Conservation (phyloP, 1,140 invertebrate genomes). For the Nixonia krombeini region DNA sequence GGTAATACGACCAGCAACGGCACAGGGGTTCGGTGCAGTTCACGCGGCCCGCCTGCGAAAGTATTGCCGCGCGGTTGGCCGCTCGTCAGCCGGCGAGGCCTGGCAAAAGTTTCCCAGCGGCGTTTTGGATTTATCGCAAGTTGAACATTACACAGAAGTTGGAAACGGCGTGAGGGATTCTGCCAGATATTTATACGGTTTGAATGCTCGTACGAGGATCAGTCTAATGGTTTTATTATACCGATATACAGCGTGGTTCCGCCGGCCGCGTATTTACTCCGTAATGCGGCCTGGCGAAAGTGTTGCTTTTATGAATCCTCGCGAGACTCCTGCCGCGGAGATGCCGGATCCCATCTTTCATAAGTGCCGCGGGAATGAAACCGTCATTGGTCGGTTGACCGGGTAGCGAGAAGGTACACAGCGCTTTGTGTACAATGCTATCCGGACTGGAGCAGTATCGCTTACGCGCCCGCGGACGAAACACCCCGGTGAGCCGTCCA, state of each 20-base stretch:
- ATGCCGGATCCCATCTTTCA: no score
- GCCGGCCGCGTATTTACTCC: conserved; percentile 48
- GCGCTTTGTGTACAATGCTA: no score
- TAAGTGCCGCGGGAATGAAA: no score
- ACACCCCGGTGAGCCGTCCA: conserved; percentile 29
- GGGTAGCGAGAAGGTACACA: no score
- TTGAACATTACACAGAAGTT: conserved; percentile 68
- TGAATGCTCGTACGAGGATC: conserved; percentile 61
- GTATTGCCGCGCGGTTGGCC: no score
- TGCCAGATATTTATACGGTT: conserved; percentile 65
- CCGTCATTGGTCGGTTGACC: no score
- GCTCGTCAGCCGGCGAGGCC: no score
- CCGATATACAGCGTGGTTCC: conserved; percentile 50
- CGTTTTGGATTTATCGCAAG: conserved; percentile 67
- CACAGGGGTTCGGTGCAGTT: conserved; percentile 57
- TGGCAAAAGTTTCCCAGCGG: conserved; percentile 49
- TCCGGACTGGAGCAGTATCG: conserved; percentile 1
- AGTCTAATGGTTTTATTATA: conserved; percentile 63
- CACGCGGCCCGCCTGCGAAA: conserved; percentile 44
- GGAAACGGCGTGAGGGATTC: conserved; percentile 69
- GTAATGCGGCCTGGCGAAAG: conserved; percentile 33
- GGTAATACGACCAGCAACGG: conserved; percentile 63
- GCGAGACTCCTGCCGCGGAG: conserved; percentile 5
- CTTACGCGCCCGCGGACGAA: neutral
- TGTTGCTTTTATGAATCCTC: conserved; percentile 44